Conservation (phyloP, 2,113 vertebrate genomes). For the Hemiscyllium ocellatum region DNA sequence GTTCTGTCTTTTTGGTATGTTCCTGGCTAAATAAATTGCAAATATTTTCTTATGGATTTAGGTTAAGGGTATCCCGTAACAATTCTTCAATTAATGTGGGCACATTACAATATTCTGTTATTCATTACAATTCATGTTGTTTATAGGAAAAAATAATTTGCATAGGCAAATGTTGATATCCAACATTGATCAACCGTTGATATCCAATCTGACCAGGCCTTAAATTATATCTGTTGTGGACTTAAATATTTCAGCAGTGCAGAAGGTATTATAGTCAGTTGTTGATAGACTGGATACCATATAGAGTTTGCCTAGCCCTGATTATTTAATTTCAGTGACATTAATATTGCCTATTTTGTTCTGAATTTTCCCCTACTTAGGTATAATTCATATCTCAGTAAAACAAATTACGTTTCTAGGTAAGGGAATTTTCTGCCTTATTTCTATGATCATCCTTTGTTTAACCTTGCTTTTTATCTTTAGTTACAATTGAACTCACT, state of each 20-base stretch:
- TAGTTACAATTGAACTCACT: constrained; percentile 1
- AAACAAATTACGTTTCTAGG: constrained; percentile 87
- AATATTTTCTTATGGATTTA: not conserved
- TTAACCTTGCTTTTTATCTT: constrained; percentile 37
- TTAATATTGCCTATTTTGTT: constrained; percentile 63
- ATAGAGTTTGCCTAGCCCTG: too few species aligned
- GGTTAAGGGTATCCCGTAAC: not conserved
- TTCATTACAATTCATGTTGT: not conserved
- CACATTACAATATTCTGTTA: not conserved
- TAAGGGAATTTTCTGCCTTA: constrained; percentile 68
- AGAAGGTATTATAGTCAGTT: too few species aligned
- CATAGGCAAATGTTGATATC: not conserved
- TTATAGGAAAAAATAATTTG: not conserved
- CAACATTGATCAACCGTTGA: too few species aligned
- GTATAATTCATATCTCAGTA: constrained; percentile 92
- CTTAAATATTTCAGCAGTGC: too few species aligned
- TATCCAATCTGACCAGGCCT: not conserved
- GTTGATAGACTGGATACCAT: not conserved
- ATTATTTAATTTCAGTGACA: constrained; percentile 43
- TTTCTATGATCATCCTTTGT: constrained; percentile 1
- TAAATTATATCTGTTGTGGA: not conserved
- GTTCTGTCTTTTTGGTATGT: not conserved
- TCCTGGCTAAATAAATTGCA: not conserved
- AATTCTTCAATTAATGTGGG: not conserved
- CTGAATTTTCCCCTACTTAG: constrained; percentile 76